Base-by-base conservation (phyloP, 1,140 invertebrate species). In the Meloidogyne exigua region DNA sequence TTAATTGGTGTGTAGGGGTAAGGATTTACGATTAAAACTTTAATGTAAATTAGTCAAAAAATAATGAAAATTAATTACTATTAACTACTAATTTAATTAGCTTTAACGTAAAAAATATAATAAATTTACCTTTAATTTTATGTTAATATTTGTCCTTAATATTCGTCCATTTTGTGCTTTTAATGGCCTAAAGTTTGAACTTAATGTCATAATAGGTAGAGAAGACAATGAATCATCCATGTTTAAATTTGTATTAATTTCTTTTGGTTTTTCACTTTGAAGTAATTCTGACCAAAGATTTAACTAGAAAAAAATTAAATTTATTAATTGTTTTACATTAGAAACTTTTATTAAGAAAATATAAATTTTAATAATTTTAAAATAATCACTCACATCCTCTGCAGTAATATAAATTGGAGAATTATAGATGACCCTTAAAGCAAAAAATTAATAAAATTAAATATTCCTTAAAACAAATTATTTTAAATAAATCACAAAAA, bases 141-240 rank as follows among this genome's bases (percentile, higher is more conserved):
- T 95, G 90, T 97, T 94, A 87, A 98, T 97, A 88, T 98, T 98
- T 76, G 95, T 98, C 85, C 95, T 91, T 79, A 98, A 91, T 62
- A 94, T 93, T 84, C 95, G 91, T 87, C 95, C 92, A 89, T 97
- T 92, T 75, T 96, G 90, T 70, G 91, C 91, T 89, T 95, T 94
- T 28, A 93, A 90, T 18, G 95, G 95, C 76, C 95, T 91, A 74
- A 93, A 94, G 89, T 97, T 97, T 91, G 95, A 25, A 28, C 39
- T 68, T 26, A 78, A 49, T 49, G 72, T 42, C 11, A 78, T 39
- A 62, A 75, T 75, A 10, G 64, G 65, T 7, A 23, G 11, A 36
- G 69, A 25, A 15, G 12, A 18, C 62, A 73, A 87, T 93, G 93
- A 68, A 95, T 95, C 23, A 93, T 93, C 65, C 91, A 91, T 57